Base-by-base conservation (phyloP, 1,140 invertebrate species). In the Antheraea mylitta region DNA sequence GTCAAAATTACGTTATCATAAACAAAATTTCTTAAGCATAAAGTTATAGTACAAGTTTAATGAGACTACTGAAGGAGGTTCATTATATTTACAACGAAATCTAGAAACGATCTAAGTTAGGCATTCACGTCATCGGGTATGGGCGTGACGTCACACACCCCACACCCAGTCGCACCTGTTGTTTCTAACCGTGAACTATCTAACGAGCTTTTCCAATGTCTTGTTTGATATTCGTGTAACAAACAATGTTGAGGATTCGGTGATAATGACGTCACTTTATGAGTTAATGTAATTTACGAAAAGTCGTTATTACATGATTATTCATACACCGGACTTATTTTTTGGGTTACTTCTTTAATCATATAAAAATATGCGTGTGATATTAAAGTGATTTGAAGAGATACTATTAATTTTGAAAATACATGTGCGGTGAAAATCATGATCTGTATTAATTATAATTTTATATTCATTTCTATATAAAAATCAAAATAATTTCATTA, bases 131-230 rank as follows among this genome's bases (percentile, higher is more conserved):
- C 61, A 63, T 37, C n/a, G 61, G 30, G 45, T 30, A 62, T 30
- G 9, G 6, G 11, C 37, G 61, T 63, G 61, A 63, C 61, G 61
- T 63, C 61, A 63, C 61, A 16, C 30, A 8, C 16, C 61, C 16
- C 61, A 36, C 61, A 36, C 61, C 61, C 45, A 13, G 45, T 63
- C 22, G 61, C 61, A 60, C 61, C 45, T 53, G 16, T 53, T 53
- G 45, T 53, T n/a, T 53, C 45, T 53, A 53, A 53, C 45, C 45
- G 45, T 53, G 45, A 53, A 53, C 45, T 53, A n/a, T 53, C 45
- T 16, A 53, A 53, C 45, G 45, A 53, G 45, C 45, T 16, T 53
- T 53, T 53, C 45, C 45, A 53, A 53, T 53, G 45, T 53, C 45
- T 53, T 53, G 45, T 53, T 16, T 53, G 45, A 53, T 13, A 6